A percentile compares a stretch with the other conserved stretches of the same genome.
Conservation (phyloP, 2,888 invertebrate genomes). For the Acronicta alni region DNA sequence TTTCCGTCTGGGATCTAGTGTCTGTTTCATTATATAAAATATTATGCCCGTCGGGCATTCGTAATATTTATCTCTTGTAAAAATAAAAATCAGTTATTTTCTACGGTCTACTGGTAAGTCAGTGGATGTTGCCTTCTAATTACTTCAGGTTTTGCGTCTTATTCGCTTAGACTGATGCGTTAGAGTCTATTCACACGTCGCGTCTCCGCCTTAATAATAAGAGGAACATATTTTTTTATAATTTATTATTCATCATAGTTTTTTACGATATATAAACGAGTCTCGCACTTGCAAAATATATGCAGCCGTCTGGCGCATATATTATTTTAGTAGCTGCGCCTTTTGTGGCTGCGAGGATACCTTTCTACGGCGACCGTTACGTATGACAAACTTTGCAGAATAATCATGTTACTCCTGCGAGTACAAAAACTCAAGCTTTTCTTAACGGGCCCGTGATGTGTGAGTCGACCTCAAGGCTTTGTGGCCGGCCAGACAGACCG, state of each 20-base stretch:
- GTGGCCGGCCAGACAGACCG: slow-evolving; percentile 63
- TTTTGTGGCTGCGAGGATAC: slow-evolving; percentile 30
- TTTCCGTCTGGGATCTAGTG: slow-evolving; percentile 46
- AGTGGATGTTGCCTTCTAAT: slow-evolving; percentile 37
- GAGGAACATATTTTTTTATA: slow-evolving; percentile 23
- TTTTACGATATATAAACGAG: slow-evolving; percentile 42
- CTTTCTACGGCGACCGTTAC: slow-evolving; percentile 40
- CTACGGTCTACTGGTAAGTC: slow-evolving; percentile 19
- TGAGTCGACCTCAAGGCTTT: slow-evolving; percentile 64
- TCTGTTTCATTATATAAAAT: slow-evolving; percentile 46
- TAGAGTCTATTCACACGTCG: slow-evolving; percentile 27
- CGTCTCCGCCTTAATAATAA: slow-evolving; percentile 12
- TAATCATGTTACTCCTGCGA: slow-evolving; percentile 46
- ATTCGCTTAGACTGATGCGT: slow-evolving; percentile 16
- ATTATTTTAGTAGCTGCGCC: slow-evolving; percentile 25
- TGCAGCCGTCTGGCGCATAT: slow-evolving; percentile 38
- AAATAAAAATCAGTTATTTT: slow-evolving; percentile 33
- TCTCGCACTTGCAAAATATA: slow-evolving; percentile 39
- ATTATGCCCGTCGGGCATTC: slow-evolving; percentile 31
- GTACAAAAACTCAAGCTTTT: slow-evolving; percentile 52
- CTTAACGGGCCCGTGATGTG: slow-evolving; percentile 53
- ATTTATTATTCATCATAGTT: slow-evolving; percentile 31
- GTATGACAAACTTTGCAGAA: slow-evolving; percentile 43
- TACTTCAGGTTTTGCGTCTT: slow-evolving; percentile 25
- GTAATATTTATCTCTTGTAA: slow-evolving; percentile 34